Base-by-base conservation (phyloP, 2,113 vertebrate genomes). In the Fukomys damarensis region DNA sequence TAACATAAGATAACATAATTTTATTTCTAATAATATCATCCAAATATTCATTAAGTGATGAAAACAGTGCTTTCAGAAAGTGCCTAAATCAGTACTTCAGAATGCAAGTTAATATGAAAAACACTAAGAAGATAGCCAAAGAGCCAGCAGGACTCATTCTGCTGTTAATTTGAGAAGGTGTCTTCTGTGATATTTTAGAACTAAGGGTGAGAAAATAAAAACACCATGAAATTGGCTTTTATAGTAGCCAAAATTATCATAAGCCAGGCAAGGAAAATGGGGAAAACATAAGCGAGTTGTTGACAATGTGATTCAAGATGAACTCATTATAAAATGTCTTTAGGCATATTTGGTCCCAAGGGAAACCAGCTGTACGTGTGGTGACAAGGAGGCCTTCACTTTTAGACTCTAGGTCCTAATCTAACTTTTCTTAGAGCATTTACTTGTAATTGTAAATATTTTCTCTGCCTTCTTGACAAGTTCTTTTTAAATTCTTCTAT, bases 201-300 rank as follows among this genome's bases (percentile, higher is more conserved):
- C 52, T 19, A 70, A 89, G 72, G 7, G 38, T 72, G 10, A 95
- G 81, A 92, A 86, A 92, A 94, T 59, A 56, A 82, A 95, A 68
- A 43, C 7, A 63, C 10, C 28, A 59, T 63, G 52, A 77, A 76
- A n/a, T 12, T 82, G 6, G 59, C 32, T 24, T 89, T 70, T 41
- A 63, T 81, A 59, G 20, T 26, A 41, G 46, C 46, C 88, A 38
- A 93, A 92, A 54, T 54, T 65, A 70, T 41, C 41, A 72, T 63
- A 46, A 54, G 26, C 20, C 43, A 58, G 20, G 65, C 43, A 68
- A 76, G 63, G 46, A 68, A 95, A 86, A 82, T 7, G 10, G 26
- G 4, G 9, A 26, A 94, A 77, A 85, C 16, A 3, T 22, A 82
- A 94, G 63, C 19, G 46, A 74, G 52, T 7, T 30, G 5, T n/a